Evolutionary conservation across 2,888 invertebrate genomes (phyloP), one percentile per base, ranked within the genome.

Genomic region (Anagyrus pseudococci): DNA sequence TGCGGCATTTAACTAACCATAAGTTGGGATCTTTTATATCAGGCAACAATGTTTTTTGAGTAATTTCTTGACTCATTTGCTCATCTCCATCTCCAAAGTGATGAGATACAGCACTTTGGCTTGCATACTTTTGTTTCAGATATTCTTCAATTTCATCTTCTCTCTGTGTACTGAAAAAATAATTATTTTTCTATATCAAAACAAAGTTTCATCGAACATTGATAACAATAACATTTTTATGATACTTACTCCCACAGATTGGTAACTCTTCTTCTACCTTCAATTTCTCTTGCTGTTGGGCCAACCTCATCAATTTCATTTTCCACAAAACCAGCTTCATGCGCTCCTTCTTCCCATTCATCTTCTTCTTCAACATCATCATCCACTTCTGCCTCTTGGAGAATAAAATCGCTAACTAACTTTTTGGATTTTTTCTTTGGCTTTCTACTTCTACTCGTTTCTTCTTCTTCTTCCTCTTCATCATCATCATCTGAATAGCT

Each of bases 71-170:
- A 4, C 83, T 82, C 81, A 85, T 81, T 60, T 84, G 84, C 64
- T 78, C 79, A 54, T 66, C 59, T 44, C 55, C 57, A 26, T 61
- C 52, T 4, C 66, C 66, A 67, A 70, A 66, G 43, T 54, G 52
- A 48, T 54, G 43, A 29, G 62, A 40, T 44, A 19, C 26, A 23
- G 20, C 10, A 40, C 92, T 89, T 73, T 94, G 93, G 73, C 94
- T 94, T 1, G 96, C 96, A 85, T 98, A 99, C 77, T 97, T 97
- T 75, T 94, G 93, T 57, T 94, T 85, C 48, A 98, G 87, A 76
- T 99, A 98, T 73, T 96, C 95, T 75, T 96, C 98, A 65, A 99
- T 94, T 82, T 98, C 98, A 76, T 98, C 97, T 79, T 97, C 98
- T 73, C 94, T 94, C 80, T 96, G 94, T 0, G 93, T 83, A 70